Conservation (phyloP, 1,140 invertebrate genomes). For the Drosophila ercepeae region DNA sequence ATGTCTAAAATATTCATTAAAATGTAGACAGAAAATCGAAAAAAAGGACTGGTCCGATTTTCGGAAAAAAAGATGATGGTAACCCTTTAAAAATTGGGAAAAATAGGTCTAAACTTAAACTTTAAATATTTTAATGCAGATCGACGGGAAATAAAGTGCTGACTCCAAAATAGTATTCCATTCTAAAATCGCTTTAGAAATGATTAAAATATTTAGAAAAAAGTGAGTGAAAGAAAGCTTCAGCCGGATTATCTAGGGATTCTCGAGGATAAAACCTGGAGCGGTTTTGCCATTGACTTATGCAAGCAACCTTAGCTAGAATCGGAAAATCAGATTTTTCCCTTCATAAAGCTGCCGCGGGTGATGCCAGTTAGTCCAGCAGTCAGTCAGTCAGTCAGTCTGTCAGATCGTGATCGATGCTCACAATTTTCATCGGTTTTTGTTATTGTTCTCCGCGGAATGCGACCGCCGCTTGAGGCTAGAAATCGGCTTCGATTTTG, state of each 20-base stretch:
- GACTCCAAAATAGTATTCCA: too few relatives aligned
- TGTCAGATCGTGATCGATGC: slow-evolving; percentile 74
- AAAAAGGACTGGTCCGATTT: too few relatives aligned
- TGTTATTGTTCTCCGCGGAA: slow-evolving; percentile 66
- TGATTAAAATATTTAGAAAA: too few relatives aligned
- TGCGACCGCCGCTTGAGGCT: slow-evolving; percentile 60
- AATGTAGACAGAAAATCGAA: too few relatives aligned
- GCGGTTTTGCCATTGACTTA: slow-evolving; percentile 32
- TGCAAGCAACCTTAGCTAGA: slow-evolving; percentile 60
- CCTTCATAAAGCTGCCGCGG: slow-evolving; percentile 64
- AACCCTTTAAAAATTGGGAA: too few relatives aligned
- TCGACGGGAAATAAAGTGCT: too few relatives aligned
- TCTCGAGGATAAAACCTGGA: slow-evolving; percentile 1
- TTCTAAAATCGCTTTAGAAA: too few relatives aligned
- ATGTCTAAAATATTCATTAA: too few relatives aligned
- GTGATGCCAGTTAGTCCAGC: slow-evolving; percentile 59
- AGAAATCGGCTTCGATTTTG: slow-evolving; percentile 55
- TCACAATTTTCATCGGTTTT: slow-evolving; percentile 44
- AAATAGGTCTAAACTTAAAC: too few relatives aligned
- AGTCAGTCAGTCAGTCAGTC: slow-evolving; percentile 49
- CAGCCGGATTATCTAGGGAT: slow-evolving; percentile 8
- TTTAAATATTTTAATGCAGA: too few relatives aligned
- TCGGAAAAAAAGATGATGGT: too few relatives aligned
- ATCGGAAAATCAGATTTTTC: slow-evolving; percentile 58
- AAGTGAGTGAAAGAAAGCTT: background rate